Evolutionary conservation across 1,140 invertebrate genomes (phyloP), one percentile per base, ranked within the genome.

Genomic region (Saxidomus purpurata): DNA sequence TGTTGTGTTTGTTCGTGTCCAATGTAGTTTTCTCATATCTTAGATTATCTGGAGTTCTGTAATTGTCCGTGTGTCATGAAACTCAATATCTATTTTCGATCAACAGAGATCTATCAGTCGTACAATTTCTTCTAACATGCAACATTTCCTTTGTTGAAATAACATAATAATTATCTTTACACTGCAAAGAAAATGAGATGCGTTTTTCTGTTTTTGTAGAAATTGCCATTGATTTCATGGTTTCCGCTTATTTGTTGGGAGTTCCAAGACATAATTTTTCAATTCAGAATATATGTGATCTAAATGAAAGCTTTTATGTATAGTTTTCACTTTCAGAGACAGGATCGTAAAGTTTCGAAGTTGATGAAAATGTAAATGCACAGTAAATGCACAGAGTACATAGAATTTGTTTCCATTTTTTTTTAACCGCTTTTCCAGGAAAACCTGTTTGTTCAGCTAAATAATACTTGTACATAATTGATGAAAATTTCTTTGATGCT

Each of bases 41-140:
- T 71, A 38, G 67, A 19, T 19, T 19, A 71, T 71, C 67, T 71
- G 3, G 4, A 19, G 34, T 40, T 17, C 34, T 22, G 17, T 71
- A 71, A 71, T 71, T 71, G 67, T 71, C 34, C 1, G 25, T 6
- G 31, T 71, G 31, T 71, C 36, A 17, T 22, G 36, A 40, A 71
- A 71, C 67, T 38, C 67, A 40, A 71, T 67, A 67, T 67, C 61
- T 67, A 13, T 36, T 38, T 34, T 71, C 67, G 22, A 38, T 71
- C 34, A 71, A 38, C 13, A 38, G 13, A 71, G 17, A 71, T 22
- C 36, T 28, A 71, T 71, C 61, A 67, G 34, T 31, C 34, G 36
- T 15, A 17, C 34, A 22, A 71, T 71, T 38, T 71, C 67, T 71
- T 71, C 28, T 71, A 31, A 28, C 67, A 71, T 71, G 67, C 67